These are phyloP conservation scores for Etheostoma nigrum DNA, from an alignment of 2,797 vertebrate genomes.

Conservation along the genomic window DNA sequence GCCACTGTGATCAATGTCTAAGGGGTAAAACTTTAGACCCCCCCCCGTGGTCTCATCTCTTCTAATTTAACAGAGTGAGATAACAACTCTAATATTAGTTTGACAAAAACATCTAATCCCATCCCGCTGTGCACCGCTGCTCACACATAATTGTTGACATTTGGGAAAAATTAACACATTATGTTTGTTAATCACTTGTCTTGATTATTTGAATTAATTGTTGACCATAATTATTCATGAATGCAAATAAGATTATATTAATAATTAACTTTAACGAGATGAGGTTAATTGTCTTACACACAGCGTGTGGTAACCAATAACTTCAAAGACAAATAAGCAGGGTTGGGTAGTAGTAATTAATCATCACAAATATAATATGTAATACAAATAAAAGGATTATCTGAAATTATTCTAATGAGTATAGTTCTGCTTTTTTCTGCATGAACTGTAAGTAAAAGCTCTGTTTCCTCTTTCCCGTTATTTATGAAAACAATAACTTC, in stretches of 20 bases:
- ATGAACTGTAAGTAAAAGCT: too few species aligned
- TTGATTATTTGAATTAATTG: slow-evolving; percentile 33
- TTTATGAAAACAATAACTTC: neutral
- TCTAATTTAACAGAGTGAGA: slow-evolving; percentile 19
- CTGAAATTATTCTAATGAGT: neutral
- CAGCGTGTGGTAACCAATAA: slow-evolving; percentile 1
- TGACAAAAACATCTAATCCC: slow-evolving; percentile 3
- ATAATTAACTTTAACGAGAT: slow-evolving; percentile 33
- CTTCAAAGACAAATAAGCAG: neutral
- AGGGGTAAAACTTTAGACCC: neutral
- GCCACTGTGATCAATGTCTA: neutral
- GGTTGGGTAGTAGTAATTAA: neutral
- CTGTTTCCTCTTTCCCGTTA: too few species aligned
- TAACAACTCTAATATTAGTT: slow-evolving; percentile 20
- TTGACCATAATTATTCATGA: slow-evolving; percentile 26
- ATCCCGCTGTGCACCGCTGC: slow-evolving; percentile 15
- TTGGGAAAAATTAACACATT: neutral
- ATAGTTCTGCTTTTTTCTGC: neutral
- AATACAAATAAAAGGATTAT: neutral
- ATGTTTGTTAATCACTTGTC: slow-evolving; percentile 13
- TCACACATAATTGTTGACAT: slow-evolving; percentile 16
- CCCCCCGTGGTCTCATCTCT: slow-evolving; percentile 12
- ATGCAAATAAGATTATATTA: slow-evolving; percentile 40
- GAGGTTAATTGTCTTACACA: slow-evolving; percentile 14
- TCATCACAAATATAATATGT: neutral